A percentile compares a stretch with the other conserved stretches of the same genome.
phyloP scores from a whole-genome alignment of 2,113 vertebrate genomes.

The Thomomys bottae region DNA sequence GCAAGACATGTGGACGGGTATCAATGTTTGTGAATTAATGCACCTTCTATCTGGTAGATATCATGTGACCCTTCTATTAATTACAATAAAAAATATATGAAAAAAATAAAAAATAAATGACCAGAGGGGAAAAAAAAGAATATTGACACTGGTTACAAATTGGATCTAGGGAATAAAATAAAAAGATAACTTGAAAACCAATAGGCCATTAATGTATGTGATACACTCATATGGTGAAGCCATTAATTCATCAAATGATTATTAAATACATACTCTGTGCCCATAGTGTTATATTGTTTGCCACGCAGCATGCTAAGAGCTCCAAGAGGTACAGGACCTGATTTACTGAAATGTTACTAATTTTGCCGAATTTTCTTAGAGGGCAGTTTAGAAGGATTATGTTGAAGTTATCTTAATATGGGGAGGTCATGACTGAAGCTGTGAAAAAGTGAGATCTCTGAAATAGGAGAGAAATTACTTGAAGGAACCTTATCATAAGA shows the following conservation, averaged over 20 bases:
- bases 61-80: no score
- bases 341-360: background rate
- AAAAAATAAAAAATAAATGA: no score
- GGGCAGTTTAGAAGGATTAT: background rate
- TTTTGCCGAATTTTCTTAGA: background rate
- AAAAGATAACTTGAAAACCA: slow-evolving; percentile 1
- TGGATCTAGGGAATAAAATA: background rate
- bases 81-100: no score
- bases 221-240: background rate
- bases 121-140: no score
- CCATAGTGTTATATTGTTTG: background rate
- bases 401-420: background rate
- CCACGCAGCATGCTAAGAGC: background rate
- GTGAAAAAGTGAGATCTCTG: background rate
- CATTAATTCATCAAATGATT: background rate
- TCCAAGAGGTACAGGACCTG: background rate
- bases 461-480: background rate
- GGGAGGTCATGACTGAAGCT: background rate
- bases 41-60: no score
- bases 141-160: background rate
- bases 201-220: background rate
- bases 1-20: no score
- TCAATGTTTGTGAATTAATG: no score
- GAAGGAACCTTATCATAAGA: no score
- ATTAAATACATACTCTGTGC: background rate